phyloP scores from a whole-genome alignment of 2,113 vertebrate genomes.

The Aviceda subcristata region DNA sequence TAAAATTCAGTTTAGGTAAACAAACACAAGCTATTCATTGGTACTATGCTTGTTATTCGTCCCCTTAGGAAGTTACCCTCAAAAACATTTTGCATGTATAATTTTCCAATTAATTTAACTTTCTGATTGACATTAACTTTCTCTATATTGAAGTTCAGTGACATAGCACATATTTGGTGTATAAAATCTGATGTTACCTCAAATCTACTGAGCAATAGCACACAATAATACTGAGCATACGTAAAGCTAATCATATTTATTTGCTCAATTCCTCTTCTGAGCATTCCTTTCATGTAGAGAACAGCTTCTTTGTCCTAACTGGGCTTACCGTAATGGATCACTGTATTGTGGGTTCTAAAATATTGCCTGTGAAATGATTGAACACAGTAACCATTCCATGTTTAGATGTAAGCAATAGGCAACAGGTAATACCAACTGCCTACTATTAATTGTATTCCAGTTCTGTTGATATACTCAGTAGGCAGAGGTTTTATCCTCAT shows the following conservation, averaged over 20 bases:
- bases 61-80: background rate
- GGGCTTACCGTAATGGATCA: background rate
- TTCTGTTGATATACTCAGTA: background rate
- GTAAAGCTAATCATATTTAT: background rate
- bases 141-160: background rate
- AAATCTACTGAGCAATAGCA: background rate
- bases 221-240: background rate
- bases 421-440: background rate
- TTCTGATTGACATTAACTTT: background rate
- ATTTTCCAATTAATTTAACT: background rate
- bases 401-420: background rate
- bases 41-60: background rate
- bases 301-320: background rate
- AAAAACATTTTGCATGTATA: background rate
- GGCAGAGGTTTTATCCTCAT: background rate
- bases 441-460: background rate
- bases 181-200: background rate
- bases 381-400: background rate
- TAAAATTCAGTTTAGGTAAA: background rate
- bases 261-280: background rate
- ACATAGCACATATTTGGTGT: background rate
- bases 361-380: background rate
- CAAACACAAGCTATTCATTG: background rate
- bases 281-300: background rate
- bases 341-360: background rate